Evolutionary conservation across 2,113 vertebrate genomes (phyloP), one percentile per base, ranked within the genome.

Genomic region (Laterallus jamaicensis): DNA sequence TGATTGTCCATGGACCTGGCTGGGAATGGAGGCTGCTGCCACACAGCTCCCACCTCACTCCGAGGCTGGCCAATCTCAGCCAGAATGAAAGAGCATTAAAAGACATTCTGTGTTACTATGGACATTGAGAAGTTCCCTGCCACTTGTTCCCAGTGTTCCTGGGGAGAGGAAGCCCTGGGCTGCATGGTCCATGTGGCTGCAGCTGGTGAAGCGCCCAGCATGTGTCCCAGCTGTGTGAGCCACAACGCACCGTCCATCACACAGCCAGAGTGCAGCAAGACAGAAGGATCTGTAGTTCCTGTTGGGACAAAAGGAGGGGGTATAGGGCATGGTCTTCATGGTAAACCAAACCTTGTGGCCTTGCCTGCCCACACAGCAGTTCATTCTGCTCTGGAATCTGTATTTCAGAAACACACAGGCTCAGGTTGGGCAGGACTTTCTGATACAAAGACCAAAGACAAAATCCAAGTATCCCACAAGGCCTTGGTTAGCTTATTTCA

Each of bases 271-370:
- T 1, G 12, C 19, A 18, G 29, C 52, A 67, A 26, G 35, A 6
- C 4, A 78, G 66, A 29, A 42, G 37, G 82, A 68, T 42, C 32
- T 59, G 73, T 1, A 5, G 60, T 1, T 15, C 12, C 3, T 13
- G 69, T 68, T 4, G 56, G 49, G 31, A 54, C 1, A 13, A 83
- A 35, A 3, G 9, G 21, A 28, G 55, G 0, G 10, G 26, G 42
- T 2, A 0, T 0, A 52, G 63, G 32, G 35, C 39, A 70, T 0
- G 14, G 62, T 31, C 25, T 20, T 6, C 32, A 3, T 0, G 28
- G 50, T 44, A 69, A 42, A 29, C 55, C 7, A 26, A 54, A 15
- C 18, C 18, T 16, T 28, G 42, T 3, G n/a, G 40, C 31, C 16
- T 55, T 2, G 1, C 15, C 40, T 56, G 76, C 55, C 60, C 32